Percentiles rank a stretch among this genome's conserved stretches.
Evolutionary conservation across 2,888 invertebrate species (phyloP).

Genomic region (Seira ritae): DNA sequence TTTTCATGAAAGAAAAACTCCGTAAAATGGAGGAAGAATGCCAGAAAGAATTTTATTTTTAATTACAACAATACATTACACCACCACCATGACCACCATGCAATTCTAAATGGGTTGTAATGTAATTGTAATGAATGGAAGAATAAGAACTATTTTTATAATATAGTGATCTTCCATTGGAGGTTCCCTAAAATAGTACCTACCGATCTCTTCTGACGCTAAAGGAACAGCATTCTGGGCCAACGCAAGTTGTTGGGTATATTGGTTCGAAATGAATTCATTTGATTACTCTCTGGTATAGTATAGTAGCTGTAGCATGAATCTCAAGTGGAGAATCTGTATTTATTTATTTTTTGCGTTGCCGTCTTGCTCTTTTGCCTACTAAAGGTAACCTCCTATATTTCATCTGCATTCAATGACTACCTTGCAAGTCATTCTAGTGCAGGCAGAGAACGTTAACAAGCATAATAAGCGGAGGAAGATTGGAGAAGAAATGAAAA

Average conservation of each 20-base stretch:
- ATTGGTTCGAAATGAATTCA: no score
- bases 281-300: no score
- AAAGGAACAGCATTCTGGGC: not conserved
- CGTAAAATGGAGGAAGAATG: conserved; percentile 16
- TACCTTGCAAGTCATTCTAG: conserved; percentile 65
- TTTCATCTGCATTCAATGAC: conserved; percentile 62
- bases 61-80: not conserved
- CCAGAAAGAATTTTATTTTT: not conserved
- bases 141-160: no score
- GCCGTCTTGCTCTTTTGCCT: conserved; percentile 24
- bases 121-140: not conserved
- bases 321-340: no score
- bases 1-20: not conserved
- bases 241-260: no score
- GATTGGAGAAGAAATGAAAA: conserved; percentile 34
- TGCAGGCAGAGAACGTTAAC: conserved; percentile 32
- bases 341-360: not conserved
- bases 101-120: not conserved
- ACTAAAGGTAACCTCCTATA: conserved; percentile 62
- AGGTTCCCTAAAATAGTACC: not conserved
- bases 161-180: no score
- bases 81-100: not conserved
- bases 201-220: no score
- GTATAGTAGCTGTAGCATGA: no score
- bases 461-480: not conserved